Base-by-base conservation (phyloP, 2,888 invertebrate genomes). In the Litoditis marina region DNA sequence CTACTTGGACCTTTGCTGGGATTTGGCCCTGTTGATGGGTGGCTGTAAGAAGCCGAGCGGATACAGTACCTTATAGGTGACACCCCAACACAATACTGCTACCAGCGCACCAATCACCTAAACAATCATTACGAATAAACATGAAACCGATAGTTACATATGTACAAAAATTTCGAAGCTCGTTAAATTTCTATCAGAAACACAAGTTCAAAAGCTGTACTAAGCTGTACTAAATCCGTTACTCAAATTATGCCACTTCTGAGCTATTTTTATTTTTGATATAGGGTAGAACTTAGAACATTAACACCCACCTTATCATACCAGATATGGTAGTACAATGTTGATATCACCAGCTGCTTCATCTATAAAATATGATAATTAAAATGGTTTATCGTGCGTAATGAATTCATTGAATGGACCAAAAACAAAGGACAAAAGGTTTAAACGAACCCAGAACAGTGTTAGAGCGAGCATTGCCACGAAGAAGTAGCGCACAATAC, bases 301-400 rank as follows among this genome's bases (percentile, higher is more conserved):
- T 3, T 22, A 2, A 32, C 8, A 36, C 53, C 47, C 27, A 96
- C 89, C 84, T 98, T 96, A 83, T 98, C 94, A 30, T 92, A 88
- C 90, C 95, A 91, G 54, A 91, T 90, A 84, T 98, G 98, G 85
- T 94, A 95, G 84, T 95, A 98, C 7, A 96, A 83, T 84, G 92
- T 90, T 1, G 96, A 95, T 39, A 90, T 89, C 3, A 93, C 87
- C 51, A 98, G 86, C 93, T 95, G 94, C 3, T 93, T 87, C 85
- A 98, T 85, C 84, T 77, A 60, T 46, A 76, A 63, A 31, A n/a
- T n/a, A n/a, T n/a, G n/a, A n/a, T n/a, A n/a, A n/a, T n/a, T n/a
- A n/a, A n/a, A n/a, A n/a, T n/a, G n/a, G n/a, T n/a, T n/a, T n/a
- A n/a, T n/a, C n/a, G n/a, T 19, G 19, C 13, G 0, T 19, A 32